phyloP scores from a whole-genome alignment of 1,140 invertebrate species.

The Patella vulgata region DNA sequence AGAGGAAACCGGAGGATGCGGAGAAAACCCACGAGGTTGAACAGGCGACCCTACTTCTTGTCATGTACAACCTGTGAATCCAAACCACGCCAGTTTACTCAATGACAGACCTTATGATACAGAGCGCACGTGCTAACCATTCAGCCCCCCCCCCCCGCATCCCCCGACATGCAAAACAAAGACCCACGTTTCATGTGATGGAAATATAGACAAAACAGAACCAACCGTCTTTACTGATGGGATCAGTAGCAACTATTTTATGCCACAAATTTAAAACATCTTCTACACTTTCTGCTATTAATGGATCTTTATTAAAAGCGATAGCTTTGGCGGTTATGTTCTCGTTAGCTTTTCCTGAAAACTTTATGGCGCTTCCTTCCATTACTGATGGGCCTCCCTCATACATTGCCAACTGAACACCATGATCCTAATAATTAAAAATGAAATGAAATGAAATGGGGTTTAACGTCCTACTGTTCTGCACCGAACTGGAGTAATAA shows the following conservation, averaged over 20 bases:
- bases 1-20: too few relatives aligned
- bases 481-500: too few relatives aligned
- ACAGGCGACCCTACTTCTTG: too few relatives aligned
- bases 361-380: slow-evolving; percentile 33
- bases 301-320: slow-evolving; percentile 37
- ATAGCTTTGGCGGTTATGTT: slow-evolving; percentile 42
- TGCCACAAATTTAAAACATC: slow-evolving; percentile 36
- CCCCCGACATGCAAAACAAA: neutral
- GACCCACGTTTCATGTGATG: neutral
- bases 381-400: slow-evolving; percentile 41
- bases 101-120: too few relatives aligned
- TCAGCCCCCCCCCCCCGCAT: too few relatives aligned
- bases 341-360: slow-evolving; percentile 20
- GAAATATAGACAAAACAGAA: neutral
- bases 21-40: too few relatives aligned
- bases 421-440: slow-evolving; percentile 26
- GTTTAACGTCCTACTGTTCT: neutral
- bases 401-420: slow-evolving; percentile 44
- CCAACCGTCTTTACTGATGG: slow-evolving; percentile 3
- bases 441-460: neutral
- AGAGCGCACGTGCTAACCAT: too few relatives aligned
- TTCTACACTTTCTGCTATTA: slow-evolving; percentile 26
- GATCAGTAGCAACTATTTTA: slow-evolving; percentile 19
- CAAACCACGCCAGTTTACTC: too few relatives aligned
- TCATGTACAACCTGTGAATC: too few relatives aligned